Conservation (phyloP, 2,888 invertebrate genomes). For the Steinernema carpocapsae region DNA sequence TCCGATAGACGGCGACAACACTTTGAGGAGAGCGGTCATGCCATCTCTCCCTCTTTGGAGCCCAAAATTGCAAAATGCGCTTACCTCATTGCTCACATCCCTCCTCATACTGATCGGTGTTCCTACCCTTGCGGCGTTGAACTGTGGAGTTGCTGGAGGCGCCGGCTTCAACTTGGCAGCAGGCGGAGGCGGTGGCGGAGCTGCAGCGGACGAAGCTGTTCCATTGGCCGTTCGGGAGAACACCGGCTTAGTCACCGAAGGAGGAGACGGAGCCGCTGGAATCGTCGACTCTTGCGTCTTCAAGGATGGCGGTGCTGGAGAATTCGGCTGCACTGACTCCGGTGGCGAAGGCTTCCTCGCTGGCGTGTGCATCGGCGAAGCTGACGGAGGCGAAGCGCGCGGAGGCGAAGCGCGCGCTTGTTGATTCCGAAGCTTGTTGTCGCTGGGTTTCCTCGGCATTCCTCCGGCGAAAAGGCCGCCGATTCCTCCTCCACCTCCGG, state of each 20-base stretch:
- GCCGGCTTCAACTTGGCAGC: constrained; percentile 30
- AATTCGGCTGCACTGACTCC: neutral
- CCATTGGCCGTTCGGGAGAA: neutral
- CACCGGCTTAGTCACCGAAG: constrained; percentile 27
- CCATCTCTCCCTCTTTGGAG: too few species aligned
- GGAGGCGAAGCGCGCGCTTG: constrained; percentile 10
- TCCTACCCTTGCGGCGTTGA: too few species aligned
- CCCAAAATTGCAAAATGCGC: neutral
- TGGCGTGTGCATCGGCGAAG: neutral
- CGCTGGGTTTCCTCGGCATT: constrained; percentile 63
- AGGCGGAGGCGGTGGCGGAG: constrained; percentile 20
- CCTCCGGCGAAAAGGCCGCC: constrained; percentile 67
- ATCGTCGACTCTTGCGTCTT: neutral
- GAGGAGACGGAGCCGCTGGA: constrained; percentile 35
- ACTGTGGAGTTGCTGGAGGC: neutral
- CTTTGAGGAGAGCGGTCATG: too few species aligned
- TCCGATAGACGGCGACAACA: too few species aligned
- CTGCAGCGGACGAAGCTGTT: neutral
- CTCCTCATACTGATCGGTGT: too few species aligned
- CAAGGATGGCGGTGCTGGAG: neutral
- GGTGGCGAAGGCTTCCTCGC: constrained; percentile 2
- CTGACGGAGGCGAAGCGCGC: too few species aligned
- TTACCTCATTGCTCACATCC: neutral
- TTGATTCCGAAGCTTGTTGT: constrained; percentile 47
- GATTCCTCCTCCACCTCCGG: too few species aligned